A percentile compares a stretch with the other conserved stretches of the same genome.
These are phyloP conservation scores for Phocoena phocoena DNA, from an alignment of 2,113 vertebrate genomes.

Conservation along the genomic window DNA sequence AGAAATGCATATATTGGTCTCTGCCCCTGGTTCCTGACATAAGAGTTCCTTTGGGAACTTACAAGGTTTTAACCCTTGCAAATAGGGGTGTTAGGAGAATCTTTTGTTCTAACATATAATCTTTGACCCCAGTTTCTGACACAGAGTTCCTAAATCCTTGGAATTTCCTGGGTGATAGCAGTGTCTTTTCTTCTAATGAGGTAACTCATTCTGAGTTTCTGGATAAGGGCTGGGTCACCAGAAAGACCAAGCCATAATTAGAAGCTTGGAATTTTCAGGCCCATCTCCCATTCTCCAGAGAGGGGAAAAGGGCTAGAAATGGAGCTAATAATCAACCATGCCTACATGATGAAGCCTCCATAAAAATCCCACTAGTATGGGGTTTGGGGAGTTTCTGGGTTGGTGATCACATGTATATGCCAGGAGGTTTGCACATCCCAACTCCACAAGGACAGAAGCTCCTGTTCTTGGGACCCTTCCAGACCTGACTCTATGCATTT, in stretches of 20 bases:
- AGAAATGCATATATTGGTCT: neutral
- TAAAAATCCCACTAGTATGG: neutral
- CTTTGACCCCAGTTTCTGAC: neutral
- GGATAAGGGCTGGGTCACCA: neutral
- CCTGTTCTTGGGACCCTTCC: neutral
- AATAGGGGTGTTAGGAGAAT: neutral
- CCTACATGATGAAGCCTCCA: neutral
- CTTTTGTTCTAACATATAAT: neutral
- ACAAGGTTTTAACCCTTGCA: neutral
- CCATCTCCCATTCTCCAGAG: neutral
- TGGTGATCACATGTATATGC: neutral
- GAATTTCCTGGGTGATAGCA: neutral
- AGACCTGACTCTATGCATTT: neutral
- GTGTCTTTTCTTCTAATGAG: neutral
- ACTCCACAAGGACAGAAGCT: neutral
- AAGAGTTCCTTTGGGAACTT: neutral
- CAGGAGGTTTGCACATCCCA: neutral
- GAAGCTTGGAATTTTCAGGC: neutral
- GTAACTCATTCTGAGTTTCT: neutral
- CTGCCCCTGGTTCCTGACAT: neutral
- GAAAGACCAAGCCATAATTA: neutral
- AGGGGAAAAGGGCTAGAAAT: neutral
- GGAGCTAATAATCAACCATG: neutral
- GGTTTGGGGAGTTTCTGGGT: neutral
- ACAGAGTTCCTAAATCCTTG: neutral